These are phyloP conservation scores for Drosophila buzzatii DNA, from an alignment of 2,888 invertebrate genomes.

Conservation along the genomic window DNA sequence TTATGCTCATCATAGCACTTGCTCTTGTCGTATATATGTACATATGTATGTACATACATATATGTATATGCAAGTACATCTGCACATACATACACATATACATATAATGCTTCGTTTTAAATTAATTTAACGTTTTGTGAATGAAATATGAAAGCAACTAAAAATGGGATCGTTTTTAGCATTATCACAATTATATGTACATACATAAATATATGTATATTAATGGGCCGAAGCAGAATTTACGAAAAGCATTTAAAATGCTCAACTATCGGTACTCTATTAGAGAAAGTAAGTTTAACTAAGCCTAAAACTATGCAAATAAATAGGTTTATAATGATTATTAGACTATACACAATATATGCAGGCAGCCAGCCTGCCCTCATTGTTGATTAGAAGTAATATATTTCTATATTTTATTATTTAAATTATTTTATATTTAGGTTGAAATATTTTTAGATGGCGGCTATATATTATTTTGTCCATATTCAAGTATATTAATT, in stretches of 20 bases:
- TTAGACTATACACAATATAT: neutral
- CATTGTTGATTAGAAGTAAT: neutral
- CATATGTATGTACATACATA: neutral
- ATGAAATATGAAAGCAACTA: neutral
- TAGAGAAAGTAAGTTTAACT: neutral
- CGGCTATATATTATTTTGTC: neutral
- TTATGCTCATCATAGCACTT: constrained; percentile 1
- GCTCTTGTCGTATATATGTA: neutral
- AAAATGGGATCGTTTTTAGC: neutral
- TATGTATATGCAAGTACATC: neutral
- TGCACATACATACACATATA: constrained; percentile 47
- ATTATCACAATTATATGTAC: neutral
- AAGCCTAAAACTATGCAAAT: constrained; percentile 3
- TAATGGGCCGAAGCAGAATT: no score
- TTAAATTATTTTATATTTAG: no score
- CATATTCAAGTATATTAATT: neutral
- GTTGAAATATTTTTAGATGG: neutral
- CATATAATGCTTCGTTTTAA: neutral
- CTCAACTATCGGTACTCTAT: neutral
- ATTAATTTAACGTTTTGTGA: neutral
- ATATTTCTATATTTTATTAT: neutral
- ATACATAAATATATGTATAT: neutral
- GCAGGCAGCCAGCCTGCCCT: neutral
- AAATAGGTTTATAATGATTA: neutral
- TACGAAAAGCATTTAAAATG: neutral